These are phyloP conservation scores for Caenorhabditis brenneri DNA, from an alignment of 1,140 invertebrate species.

Conservation along the genomic window DNA sequence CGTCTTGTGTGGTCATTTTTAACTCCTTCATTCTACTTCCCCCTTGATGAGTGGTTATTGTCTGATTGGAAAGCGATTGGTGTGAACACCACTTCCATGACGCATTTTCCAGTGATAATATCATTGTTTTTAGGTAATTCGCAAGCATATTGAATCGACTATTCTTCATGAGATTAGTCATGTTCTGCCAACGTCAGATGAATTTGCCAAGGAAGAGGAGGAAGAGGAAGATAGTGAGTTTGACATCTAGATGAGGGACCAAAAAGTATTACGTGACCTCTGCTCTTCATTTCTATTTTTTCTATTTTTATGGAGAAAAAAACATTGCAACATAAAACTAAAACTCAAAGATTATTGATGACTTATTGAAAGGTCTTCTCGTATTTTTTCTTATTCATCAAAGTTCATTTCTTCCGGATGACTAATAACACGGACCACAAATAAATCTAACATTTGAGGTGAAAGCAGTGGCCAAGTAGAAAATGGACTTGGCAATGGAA, in stretches of 20 bases:
- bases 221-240: slow-evolving; percentile 61
- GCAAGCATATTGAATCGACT: slow-evolving; percentile 71
- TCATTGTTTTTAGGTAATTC: slow-evolving; percentile 64
- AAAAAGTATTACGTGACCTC: too few relatives aligned
- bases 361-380: not conserved
- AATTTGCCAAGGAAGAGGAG: slow-evolving; percentile 70
- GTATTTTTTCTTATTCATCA: not conserved
- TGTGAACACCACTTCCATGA: slow-evolving; percentile 10
- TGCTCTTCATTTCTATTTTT: too few relatives aligned
- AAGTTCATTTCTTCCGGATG: not conserved
- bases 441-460: slow-evolving; percentile 20
- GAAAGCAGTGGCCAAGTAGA: slow-evolving; percentile 50
- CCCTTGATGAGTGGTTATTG: slow-evolving; percentile 39
- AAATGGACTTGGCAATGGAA: slow-evolving; percentile 41
- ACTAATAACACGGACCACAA: not conserved
- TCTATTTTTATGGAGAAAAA: not conserved
- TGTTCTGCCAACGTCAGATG: slow-evolving; percentile 69
- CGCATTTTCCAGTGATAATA: not conserved
- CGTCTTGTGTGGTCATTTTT: slow-evolving; percentile 39
- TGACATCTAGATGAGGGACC: not conserved
- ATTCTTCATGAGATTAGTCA: slow-evolving; percentile 71
- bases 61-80: slow-evolving; percentile 35
- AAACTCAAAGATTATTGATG: not conserved
- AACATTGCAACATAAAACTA: not conserved
- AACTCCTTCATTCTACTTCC: slow-evolving; percentile 43